A percentile compares a stretch with the other conserved stretches of the same genome.
Evolutionary conservation across 2,797 vertebrate genomes (phyloP).

Genomic region (Parotocinclus haroldoi): DNA sequence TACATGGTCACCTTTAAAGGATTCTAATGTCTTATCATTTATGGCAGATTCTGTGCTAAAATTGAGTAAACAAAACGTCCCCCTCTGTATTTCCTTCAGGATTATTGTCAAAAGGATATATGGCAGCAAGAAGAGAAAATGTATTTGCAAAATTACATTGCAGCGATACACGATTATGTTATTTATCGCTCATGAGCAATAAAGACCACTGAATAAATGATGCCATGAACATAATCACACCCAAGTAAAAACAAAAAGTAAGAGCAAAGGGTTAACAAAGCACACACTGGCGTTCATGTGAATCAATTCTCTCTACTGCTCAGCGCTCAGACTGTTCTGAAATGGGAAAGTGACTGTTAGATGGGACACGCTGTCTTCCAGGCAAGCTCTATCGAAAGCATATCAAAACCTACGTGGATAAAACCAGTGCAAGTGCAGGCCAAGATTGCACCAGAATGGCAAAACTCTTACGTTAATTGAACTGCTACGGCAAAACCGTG

Average conservation of each 20-base stretch:
- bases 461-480: too few relatives aligned
- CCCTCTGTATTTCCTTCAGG: conserved; percentile 31
- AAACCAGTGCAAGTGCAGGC: too few relatives aligned
- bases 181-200: conserved; percentile 18
- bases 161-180: neutral
- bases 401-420: too few relatives aligned
- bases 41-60: conserved; percentile 46
- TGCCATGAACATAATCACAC: conserved; percentile 31
- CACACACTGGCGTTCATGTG: conserved; percentile 54
- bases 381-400: too few relatives aligned
- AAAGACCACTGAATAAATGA: conserved; percentile 21
- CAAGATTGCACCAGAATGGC: too few relatives aligned
- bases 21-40: conserved; percentile 9
- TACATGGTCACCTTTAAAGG: conserved; percentile 10
- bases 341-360: too few relatives aligned
- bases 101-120: conserved; percentile 31
- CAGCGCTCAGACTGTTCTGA: too few relatives aligned
- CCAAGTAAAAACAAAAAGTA: conserved; percentile 25
- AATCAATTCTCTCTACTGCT: neutral
- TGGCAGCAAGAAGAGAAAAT: conserved; percentile 52
- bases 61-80: conserved; percentile 53
- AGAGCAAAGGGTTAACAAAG: conserved; percentile 25
- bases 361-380: too few relatives aligned
- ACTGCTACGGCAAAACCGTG: too few relatives aligned
- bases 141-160: neutral